Conservation (phyloP, 2,113 vertebrate species). For the Macquaria australasica region DNA sequence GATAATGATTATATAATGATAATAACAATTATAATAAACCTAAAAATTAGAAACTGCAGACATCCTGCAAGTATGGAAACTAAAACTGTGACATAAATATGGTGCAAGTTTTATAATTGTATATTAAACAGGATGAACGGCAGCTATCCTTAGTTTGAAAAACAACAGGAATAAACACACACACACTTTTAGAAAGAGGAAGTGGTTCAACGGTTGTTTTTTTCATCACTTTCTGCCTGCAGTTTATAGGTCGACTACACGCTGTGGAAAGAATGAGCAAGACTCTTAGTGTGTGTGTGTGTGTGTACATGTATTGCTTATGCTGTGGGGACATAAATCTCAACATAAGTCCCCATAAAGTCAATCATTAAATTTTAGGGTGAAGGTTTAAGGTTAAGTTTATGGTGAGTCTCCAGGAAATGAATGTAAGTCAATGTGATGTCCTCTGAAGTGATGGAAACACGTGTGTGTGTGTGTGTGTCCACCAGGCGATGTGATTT, state of each 20-base stretch:
- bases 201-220: slow-evolving; percentile 70
- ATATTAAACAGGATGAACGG: neutral
- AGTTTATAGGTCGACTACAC: neutral
- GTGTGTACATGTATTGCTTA: neutral
- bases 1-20: neutral
- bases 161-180: neutral
- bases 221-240: slow-evolving; percentile 22
- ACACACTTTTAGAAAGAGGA: slow-evolving; percentile 51
- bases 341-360: too few species aligned
- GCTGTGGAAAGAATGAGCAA: slow-evolving; percentile 29
- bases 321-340: too few species aligned
- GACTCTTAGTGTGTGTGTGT: neutral
- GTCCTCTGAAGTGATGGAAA: too few species aligned
- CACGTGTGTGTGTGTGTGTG: slow-evolving; percentile 16
- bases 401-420: too few species aligned
- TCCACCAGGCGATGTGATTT: slow-evolving; percentile 38
- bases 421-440: too few species aligned
- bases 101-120: neutral
- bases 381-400: too few species aligned
- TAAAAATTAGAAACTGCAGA: neutral
- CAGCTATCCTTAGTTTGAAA: neutral
- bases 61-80: neutral
- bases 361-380: too few species aligned
- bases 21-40: neutral
- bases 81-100: neutral